Evolutionary conservation across 2,888 invertebrate genomes (phyloP).

Genomic region (Tholera decimalis): DNA sequence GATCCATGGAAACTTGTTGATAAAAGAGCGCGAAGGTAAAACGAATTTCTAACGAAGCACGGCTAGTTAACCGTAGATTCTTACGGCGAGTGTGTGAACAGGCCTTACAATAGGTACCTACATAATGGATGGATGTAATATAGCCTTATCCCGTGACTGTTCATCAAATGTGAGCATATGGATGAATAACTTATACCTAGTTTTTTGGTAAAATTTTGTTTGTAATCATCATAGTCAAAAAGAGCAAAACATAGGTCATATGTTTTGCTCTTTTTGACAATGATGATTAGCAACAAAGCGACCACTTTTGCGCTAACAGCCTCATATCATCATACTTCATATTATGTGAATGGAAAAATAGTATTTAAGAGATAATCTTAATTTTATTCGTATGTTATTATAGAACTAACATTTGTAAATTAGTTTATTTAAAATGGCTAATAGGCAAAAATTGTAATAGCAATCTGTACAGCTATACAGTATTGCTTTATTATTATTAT

Average conservation of each 20-base stretch:
- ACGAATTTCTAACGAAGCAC: neutral
- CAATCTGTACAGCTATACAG: slow-evolving; percentile 13
- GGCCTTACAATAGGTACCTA: neutral
- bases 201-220: slow-evolving; percentile 56
- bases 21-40: neutral
- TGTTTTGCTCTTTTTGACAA: too few relatives aligned
- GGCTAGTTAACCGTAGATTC: neutral
- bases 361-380: slow-evolving; percentile 10
- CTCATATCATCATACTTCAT: too few relatives aligned
- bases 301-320: too few relatives aligned
- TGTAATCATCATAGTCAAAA: too few relatives aligned
- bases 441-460: slow-evolving; percentile 14
- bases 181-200: slow-evolving; percentile 40
- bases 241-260: too few relatives aligned
- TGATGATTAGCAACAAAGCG: too few relatives aligned
- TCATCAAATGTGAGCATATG: neutral
- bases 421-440: too few relatives aligned
- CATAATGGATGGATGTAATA: slow-evolving; percentile 11
- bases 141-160: slow-evolving; percentile 16
- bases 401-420: slow-evolving; percentile 22
- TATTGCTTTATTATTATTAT: slow-evolving; percentile 14
- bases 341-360: neutral
- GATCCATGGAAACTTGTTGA: neutral
- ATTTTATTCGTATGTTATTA: slow-evolving; percentile 2
- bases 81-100: slow-evolving; percentile 1